A percentile compares a stretch with the other conserved stretches of the same genome.
Evolutionary conservation across 2,113 vertebrate genomes (phyloP).

Genomic region (Tylochromis polylepis): DNA sequence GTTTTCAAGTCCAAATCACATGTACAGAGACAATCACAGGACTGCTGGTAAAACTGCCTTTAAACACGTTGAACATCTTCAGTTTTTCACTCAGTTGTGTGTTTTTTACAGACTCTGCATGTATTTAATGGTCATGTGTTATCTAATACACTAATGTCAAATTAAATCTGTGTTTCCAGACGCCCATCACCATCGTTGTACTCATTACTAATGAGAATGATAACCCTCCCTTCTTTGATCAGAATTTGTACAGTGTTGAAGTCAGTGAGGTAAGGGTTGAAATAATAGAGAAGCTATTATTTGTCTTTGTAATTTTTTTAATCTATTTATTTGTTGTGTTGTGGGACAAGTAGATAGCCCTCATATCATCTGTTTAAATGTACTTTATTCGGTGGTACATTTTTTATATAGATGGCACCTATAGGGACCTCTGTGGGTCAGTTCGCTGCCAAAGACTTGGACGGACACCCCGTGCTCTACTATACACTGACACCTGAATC

Average conservation of each 20-base stretch:
- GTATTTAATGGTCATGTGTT: not conserved
- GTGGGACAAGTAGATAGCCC: fast-evolving
- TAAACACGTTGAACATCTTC: not conserved
- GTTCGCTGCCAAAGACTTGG: slow-evolving; percentile 29
- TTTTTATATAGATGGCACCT: slow-evolving; percentile 25
- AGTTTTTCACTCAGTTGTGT: not conserved
- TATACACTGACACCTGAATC: slow-evolving; percentile 38
- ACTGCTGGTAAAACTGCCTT: fast-evolving
- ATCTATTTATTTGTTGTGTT: not conserved
- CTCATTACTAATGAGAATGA: slow-evolving; percentile 36
- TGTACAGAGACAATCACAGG: fast-evolving
- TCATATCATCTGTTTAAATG: not conserved
- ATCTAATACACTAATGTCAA: not conserved
- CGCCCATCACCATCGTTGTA: fast-evolving
- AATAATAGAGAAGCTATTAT: not conserved
- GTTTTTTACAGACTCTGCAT: not conserved
- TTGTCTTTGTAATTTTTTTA: not conserved
- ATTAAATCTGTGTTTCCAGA: slow-evolving; percentile 31
- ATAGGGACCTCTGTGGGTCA: not conserved
- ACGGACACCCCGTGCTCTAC: fast-evolving
- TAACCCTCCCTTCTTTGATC: slow-evolving; percentile 46
- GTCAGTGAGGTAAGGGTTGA: slow-evolving; percentile 65
- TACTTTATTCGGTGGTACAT: not conserved
- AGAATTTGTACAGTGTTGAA: not conserved
- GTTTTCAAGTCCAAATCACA: fast-evolving